phyloP scores from a whole-genome alignment of 2,888 invertebrate genomes.

The Tillus elongatus region DNA sequence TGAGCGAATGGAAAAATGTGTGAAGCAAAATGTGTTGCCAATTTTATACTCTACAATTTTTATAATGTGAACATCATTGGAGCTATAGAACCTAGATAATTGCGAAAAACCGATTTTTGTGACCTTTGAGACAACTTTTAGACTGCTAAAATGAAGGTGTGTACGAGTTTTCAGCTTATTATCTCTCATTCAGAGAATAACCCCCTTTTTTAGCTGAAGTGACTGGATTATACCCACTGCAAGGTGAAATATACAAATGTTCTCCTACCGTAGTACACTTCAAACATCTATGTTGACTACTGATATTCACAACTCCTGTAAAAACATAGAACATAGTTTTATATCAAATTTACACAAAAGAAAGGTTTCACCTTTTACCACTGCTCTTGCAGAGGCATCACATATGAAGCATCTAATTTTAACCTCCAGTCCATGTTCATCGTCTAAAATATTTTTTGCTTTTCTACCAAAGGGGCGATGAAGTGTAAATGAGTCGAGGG shows the following conservation, averaged over 20 bases:
- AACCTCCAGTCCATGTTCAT: conserved; percentile 3
- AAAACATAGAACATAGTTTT: not conserved
- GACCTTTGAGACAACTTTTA: too few relatives aligned
- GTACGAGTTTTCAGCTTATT: too few relatives aligned
- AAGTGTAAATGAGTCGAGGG: not conserved
- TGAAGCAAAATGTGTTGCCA: too few relatives aligned
- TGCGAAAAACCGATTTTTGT: too few relatives aligned
- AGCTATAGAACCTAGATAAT: too few relatives aligned
- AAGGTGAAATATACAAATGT: conserved; percentile 1
- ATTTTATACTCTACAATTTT: too few relatives aligned
- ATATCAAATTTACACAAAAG: conserved; percentile 1
- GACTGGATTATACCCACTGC: too few relatives aligned
- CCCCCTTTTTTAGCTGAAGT: too few relatives aligned
- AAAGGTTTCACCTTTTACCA: not conserved
- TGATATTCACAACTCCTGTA: not conserved
- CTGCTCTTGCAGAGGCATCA: not conserved
- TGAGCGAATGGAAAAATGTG: too few relatives aligned
- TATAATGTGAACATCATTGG: too few relatives aligned
- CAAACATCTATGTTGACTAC: conserved; percentile 1
- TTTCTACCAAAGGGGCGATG: conserved; percentile 1
- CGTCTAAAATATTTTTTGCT: not conserved
- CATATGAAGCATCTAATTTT: conserved; percentile 1
- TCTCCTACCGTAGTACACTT: conserved; percentile 4
- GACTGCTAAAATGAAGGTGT: too few relatives aligned
- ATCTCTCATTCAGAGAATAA: too few relatives aligned